phyloP scores from a whole-genome alignment of 2,113 vertebrate species.

The Bungarus multicinctus region DNA sequence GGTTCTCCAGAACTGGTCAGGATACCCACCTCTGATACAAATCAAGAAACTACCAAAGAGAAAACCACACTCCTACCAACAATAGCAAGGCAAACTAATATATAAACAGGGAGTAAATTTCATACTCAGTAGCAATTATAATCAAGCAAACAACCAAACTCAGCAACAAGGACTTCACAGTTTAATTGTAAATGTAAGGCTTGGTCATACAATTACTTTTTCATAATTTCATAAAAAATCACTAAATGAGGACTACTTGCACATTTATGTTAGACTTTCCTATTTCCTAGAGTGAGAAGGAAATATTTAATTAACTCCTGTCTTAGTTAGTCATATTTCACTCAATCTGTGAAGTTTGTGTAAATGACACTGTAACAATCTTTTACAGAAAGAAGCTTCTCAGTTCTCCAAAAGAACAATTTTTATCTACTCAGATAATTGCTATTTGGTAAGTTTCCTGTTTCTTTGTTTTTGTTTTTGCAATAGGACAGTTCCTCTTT shows the following conservation, averaged over 20 bases:
- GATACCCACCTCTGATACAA: no score
- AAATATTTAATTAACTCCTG: neutral
- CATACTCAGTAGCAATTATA: neutral
- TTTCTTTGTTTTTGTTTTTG: fast-evolving
- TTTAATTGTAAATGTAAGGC: neutral
- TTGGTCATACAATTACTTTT: neutral
- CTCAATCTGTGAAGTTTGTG: neutral
- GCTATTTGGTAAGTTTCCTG: slow-evolving; percentile 54
- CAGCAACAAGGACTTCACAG: neutral
- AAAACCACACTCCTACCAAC: neutral
- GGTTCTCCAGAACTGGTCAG: no score
- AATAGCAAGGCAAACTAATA: neutral
- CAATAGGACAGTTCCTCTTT: slow-evolving; percentile 21
- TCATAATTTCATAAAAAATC: neutral
- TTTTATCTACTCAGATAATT: slow-evolving; percentile 39
- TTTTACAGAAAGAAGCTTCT: slow-evolving; percentile 58
- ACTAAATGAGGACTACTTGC: neutral
- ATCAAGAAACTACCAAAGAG: neutral
- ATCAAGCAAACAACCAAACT: neutral
- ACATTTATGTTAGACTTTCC: neutral
- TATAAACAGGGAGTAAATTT: neutral
- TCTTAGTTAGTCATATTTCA: neutral
- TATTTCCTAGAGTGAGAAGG: neutral
- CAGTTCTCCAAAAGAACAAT: slow-evolving; percentile 24
- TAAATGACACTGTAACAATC: slow-evolving; percentile 7